Base-by-base conservation (phyloP, 2,113 vertebrate genomes). In the Mola mola region DNA sequence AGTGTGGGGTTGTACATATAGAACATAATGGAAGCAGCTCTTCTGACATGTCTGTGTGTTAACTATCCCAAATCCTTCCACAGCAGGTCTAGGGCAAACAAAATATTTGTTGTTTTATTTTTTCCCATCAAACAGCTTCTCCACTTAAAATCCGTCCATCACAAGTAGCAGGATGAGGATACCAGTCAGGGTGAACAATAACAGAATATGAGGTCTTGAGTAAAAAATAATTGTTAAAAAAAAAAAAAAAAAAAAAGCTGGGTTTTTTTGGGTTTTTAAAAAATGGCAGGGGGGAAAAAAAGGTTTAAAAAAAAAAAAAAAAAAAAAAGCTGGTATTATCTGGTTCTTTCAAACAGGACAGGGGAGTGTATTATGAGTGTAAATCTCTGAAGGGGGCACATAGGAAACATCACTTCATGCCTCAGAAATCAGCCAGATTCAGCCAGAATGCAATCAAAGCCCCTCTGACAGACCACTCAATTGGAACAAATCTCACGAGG, bases 401-500 rank as follows among this genome's bases (percentile, higher is more conserved):
- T 67, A 78, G 64, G 75, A 89, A 84, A 85, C 69, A 84, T 62
- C 71, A 58, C 58, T 75, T 74, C 53, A 56, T 70, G 79, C 63
- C 58, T 79, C 70, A 75, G 73, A 76, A 86, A 88, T 85, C 84
- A 79, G 73, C 73, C 79, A 10, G 83, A 67, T n/a, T n/a, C n/a
- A 78, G 73, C 81, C 59, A 58, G 55, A 66, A 76, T 52, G 84
- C 82, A 91, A 91, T 91, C 89, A 91, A 78, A 89, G 82, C 77
- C 75, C 69, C 71, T 70, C 68, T 81, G 87, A 83, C 79, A 65
- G 83, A 81, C 78, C 73, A 36, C 79, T 87, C 85, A 74, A 87
- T 85, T 86, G 85, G 87, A 89, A 83, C 62, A 83, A 88, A 88
- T 86, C 85, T 87, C 87, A 75, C 76, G 66, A 80, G 74, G 78